Percentiles rank a stretch among this genome's conserved stretches.
Conservation (phyloP, 2,888 invertebrate genomes). For the Pseudoips prasinana region DNA sequence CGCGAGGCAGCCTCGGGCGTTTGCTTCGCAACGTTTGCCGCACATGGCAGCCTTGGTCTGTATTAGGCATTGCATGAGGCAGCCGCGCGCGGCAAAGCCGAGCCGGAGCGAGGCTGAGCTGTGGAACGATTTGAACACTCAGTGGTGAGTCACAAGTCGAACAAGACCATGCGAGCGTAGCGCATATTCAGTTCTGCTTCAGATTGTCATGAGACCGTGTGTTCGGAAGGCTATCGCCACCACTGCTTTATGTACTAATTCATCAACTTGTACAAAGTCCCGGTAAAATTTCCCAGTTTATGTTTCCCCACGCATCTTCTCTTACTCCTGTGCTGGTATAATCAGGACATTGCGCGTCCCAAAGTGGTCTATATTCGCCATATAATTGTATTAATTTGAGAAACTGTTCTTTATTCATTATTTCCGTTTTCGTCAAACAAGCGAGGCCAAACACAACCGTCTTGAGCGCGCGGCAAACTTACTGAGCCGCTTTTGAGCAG, state of each 20-base stretch:
- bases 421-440: no score
- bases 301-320: no score
- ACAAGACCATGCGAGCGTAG: not conserved
- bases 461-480: no score
- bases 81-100: not conserved
- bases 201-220: not conserved
- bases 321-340: no score
- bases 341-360: no score
- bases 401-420: no score
- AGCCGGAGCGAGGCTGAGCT: not conserved
- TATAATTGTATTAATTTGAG: no score
- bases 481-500: no score
- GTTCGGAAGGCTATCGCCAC: not conserved
- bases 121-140: not conserved
- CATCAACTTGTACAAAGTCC: not conserved
- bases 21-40: no score
- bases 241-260: not conserved
- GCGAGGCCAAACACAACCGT: no score
- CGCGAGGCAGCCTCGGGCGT: not conserved
- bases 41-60: not conserved
- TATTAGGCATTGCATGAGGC: not conserved
- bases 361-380: no score
- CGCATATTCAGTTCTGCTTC: not conserved
- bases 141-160: not conserved
- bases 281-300: no score